Evolutionary conservation across 2,797 vertebrate genomes (phyloP), one percentile per base, ranked within the genome.

Genomic region (Lepilemur ruficaudatus): DNA sequence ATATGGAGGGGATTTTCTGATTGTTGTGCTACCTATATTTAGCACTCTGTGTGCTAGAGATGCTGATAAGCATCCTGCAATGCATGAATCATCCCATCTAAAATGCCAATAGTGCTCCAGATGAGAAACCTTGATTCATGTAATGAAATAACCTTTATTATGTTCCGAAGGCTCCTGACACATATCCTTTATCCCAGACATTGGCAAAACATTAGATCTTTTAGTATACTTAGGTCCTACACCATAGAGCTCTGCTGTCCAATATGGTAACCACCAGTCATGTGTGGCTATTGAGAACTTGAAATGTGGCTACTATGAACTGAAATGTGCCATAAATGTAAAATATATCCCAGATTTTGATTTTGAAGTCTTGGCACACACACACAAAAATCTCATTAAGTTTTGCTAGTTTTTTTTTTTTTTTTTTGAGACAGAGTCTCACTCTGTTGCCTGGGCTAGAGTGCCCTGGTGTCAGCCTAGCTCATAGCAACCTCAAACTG

Each of bases 341-440:
- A 91, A 83, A 70, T 35, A 92, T 18, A 57, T 8, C 69, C 85
- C 48, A 69, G n/a, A 73, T 85, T 91, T 91, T 84, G 28, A 91
- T 85, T 93, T 89, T 84, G 28, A 91, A 95, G 79, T 67, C 11
- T 73, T 59, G 23, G 69, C 63, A 50, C 43, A 73, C 75, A 89
- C 28, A 78, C 41, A 32, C 1, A 76, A 69, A 94, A 48, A 55
- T 63, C 43, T 61, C 10, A 59, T 72, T 61, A 50, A 93, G 46
- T 81, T 85, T 63, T 38, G 14, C 57, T 30, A 12, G 25, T 25
- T 43, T 43, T 7, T 43, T 48, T 46, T 46, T 9, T 46, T 46
- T 46, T 46, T 48, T 48, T 48, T 48, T 48, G 48, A 48, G 48
- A 48, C 48, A 48, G 48, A 48, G 48, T 48, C 48, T 48, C 13